Conservation (phyloP, 2,888 invertebrate genomes). For the Mesochorus sp. region DNA sequence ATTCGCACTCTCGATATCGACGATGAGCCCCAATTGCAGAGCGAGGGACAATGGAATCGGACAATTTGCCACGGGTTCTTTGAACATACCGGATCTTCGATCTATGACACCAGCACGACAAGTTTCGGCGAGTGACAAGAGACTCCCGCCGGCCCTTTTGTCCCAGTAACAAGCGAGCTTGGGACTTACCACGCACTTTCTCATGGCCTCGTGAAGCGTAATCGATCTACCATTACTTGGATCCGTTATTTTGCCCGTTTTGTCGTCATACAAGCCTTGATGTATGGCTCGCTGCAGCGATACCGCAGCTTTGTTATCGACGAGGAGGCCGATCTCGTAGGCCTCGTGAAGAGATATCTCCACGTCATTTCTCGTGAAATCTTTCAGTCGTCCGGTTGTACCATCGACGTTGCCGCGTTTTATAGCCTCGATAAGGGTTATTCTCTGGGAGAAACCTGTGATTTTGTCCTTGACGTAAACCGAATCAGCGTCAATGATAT, state of each 20-base stretch:
- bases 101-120: slow-evolving; percentile 92
- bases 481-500: slow-evolving; percentile 92
- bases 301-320: slow-evolving; percentile 91
- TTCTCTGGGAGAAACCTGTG: slow-evolving; percentile 89
- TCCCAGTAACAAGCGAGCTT: slow-evolving; percentile 92
- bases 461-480: slow-evolving; percentile 91
- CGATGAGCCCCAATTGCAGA: slow-evolving; percentile 89
- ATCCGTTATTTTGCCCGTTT: slow-evolving; percentile 91
- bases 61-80: slow-evolving; percentile 87
- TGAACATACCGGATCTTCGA: slow-evolving; percentile 90
- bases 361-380: slow-evolving; percentile 86
- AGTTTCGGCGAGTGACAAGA: slow-evolving; percentile 90
- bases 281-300: slow-evolving; percentile 93
- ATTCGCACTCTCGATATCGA: slow-evolving; percentile 93
- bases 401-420: slow-evolving; percentile 89
- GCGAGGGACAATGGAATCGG: slow-evolving; percentile 89
- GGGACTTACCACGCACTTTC: slow-evolving; percentile 91
- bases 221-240: slow-evolving; percentile 90
- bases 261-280: slow-evolving; percentile 92
- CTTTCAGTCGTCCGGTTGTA: slow-evolving; percentile 87
- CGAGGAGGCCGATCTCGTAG: slow-evolving; percentile 90
- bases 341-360: slow-evolving; percentile 90
- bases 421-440: slow-evolving; percentile 91
- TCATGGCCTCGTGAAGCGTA: slow-evolving; percentile 92
- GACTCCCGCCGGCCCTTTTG: slow-evolving; percentile 87